These are phyloP conservation scores for Lophura nycthemera DNA, from an alignment of 2,113 vertebrate genomes.

Conservation along the genomic window DNA sequence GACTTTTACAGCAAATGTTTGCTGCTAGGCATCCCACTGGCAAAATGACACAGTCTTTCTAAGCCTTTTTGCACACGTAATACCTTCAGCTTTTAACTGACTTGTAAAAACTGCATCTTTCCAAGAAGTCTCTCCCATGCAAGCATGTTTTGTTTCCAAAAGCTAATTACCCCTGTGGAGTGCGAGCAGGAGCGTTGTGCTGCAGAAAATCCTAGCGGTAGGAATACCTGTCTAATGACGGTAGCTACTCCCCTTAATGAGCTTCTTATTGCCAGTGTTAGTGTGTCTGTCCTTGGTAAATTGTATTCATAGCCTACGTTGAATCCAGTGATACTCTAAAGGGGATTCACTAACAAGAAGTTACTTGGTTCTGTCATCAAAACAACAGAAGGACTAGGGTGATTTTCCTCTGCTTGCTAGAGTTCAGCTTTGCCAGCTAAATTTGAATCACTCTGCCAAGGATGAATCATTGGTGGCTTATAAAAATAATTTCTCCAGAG, in stretches of 20 bases:
- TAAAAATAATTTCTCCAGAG: constrained; percentile 29
- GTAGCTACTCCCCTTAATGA: constrained; percentile 22
- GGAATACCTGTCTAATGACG: constrained; percentile 19
- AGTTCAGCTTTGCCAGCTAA: constrained; percentile 33
- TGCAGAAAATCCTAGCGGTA: constrained; percentile 31
- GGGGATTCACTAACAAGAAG: constrained; percentile 15
- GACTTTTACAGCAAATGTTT: background rate
- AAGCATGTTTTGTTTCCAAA: background rate
- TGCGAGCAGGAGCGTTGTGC: background rate
- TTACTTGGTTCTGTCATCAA: background rate
- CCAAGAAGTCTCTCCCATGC: background rate
- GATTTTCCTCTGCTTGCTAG: background rate
- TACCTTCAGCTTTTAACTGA: constrained; percentile 13
- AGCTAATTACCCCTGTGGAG: constrained; percentile 46
- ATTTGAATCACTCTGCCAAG: constrained; percentile 4
- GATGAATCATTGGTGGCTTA: background rate
- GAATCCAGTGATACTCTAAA: background rate
- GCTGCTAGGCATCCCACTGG: constrained; percentile 1
- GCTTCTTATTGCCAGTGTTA: background rate
- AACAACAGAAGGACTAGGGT: background rate
- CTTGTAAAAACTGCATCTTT: background rate
- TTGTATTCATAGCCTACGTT: background rate
- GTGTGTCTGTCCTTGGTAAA: constrained; percentile 25
- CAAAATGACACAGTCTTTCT: constrained; percentile 3
- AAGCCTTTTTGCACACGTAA: constrained; percentile 25